phyloP scores from a whole-genome alignment of 2,113 vertebrate species.

The Spilogale gracilis region DNA sequence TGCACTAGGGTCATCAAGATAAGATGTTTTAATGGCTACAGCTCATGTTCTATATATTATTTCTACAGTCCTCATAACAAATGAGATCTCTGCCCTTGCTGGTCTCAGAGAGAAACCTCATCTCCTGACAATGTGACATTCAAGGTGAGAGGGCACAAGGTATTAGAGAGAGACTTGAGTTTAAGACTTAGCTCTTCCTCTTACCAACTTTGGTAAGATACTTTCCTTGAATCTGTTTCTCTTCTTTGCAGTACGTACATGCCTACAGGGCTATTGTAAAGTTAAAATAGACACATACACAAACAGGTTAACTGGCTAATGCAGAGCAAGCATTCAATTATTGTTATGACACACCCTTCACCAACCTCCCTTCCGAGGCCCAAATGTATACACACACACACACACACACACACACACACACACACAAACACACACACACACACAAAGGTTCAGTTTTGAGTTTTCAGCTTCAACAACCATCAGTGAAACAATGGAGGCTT shows the following conservation, averaged over 20 bases:
- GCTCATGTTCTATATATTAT: background rate
- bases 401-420: background rate
- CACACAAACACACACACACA: background rate
- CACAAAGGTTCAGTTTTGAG: background rate
- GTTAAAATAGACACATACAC: background rate
- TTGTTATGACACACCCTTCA: background rate
- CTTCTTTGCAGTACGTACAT: background rate
- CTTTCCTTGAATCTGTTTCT: background rate
- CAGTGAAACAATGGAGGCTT: background rate
- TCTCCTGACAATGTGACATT: background rate
- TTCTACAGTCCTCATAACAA: background rate
- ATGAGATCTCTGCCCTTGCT: background rate
- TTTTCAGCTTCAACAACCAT: background rate
- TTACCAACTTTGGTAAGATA: background rate
- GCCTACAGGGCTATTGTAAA: background rate
- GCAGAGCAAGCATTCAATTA: conserved; percentile 15
- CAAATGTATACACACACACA: no score
- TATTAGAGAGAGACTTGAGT: background rate
- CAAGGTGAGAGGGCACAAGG: background rate
- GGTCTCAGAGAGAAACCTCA: background rate
- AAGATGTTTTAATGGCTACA: conserved; percentile 39
- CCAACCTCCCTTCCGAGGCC: background rate
- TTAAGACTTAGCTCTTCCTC: background rate
- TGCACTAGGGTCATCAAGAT: background rate
- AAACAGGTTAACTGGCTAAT: background rate